Evolutionary conservation across 2,888 invertebrate genomes (phyloP).

Genomic region (Odiellus spinosus): DNA sequence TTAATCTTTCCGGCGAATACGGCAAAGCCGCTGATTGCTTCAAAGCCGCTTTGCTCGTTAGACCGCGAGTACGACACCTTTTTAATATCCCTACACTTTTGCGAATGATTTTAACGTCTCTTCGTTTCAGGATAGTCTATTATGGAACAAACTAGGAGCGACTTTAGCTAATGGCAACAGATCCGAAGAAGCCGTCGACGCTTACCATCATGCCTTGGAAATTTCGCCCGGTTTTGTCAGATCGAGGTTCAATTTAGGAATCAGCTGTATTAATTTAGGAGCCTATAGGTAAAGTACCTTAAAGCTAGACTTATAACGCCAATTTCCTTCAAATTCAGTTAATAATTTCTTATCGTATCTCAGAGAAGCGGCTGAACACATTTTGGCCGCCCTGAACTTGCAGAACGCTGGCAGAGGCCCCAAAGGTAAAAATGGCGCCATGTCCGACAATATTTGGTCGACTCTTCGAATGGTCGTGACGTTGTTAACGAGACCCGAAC

Average conservation of each 20-base stretch:
- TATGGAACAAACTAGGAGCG: slow-evolving; percentile 96
- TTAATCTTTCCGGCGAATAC: slow-evolving; percentile 83
- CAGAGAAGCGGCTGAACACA: slow-evolving; percentile 88
- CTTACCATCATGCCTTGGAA: slow-evolving; percentile 78
- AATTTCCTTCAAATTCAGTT: neutral
- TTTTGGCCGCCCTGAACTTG: slow-evolving; percentile 78
- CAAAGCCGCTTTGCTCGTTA: slow-evolving; percentile 65
- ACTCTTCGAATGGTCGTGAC: slow-evolving; percentile 73
- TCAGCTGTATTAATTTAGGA: slow-evolving; percentile 88
- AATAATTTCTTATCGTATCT: slow-evolving; percentile 9
- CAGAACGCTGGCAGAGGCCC: slow-evolving; percentile 53
- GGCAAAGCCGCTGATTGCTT: slow-evolving; percentile 96
- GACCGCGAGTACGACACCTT: slow-evolving; percentile 50
- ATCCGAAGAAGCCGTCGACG: slow-evolving; percentile 89
- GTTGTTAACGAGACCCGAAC: slow-evolving; percentile 47
- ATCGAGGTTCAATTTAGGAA: slow-evolving; percentile 92
- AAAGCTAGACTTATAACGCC: no score
- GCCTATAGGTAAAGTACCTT: slow-evolving; percentile 64
- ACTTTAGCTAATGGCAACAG: slow-evolving; percentile 88
- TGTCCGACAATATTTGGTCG: slow-evolving; percentile 89
- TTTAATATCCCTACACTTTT: no score
- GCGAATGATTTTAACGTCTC: no score
- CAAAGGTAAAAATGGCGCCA: slow-evolving; percentile 33
- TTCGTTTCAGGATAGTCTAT: slow-evolving; percentile 73
- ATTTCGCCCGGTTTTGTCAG: slow-evolving; percentile 90